A percentile compares a stretch with the other conserved stretches of the same genome.
Conservation (phyloP, 2,113 vertebrate species). For the Coregonus clupeaformis region DNA sequence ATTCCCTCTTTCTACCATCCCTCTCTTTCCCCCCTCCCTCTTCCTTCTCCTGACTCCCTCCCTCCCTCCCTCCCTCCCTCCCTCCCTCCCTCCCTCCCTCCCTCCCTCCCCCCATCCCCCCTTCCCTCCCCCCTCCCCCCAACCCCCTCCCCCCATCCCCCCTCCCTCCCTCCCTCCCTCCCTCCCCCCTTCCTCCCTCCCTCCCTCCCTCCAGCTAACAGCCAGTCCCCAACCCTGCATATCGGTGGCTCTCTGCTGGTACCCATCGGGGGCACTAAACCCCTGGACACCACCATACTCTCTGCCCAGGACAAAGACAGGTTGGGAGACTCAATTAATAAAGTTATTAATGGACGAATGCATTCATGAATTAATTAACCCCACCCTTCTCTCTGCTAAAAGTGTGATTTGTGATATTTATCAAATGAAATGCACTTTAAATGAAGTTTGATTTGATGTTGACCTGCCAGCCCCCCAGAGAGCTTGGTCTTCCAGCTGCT, state of each 20-base stretch:
- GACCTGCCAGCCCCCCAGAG: slow-evolving; percentile 43
- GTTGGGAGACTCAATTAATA: too few relatives aligned
- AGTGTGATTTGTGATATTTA: too few relatives aligned
- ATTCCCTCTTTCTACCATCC: background rate
- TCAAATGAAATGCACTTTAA: too few relatives aligned
- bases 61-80: background rate
- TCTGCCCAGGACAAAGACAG: slow-evolving; percentile 48
- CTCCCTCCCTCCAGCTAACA: slow-evolving; percentile 67
- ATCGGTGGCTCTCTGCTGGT: slow-evolving; percentile 78
- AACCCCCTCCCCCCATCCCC: slow-evolving; percentile 8
- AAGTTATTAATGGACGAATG: too few relatives aligned
- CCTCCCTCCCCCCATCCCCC: background rate
- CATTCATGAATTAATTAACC: too few relatives aligned
- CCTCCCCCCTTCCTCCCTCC: background rate
- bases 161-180: background rate
- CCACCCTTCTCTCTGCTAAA: too few relatives aligned
- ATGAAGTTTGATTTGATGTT: too few relatives aligned
- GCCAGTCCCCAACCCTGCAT: slow-evolving; percentile 57
- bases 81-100: slow-evolving; percentile 9
- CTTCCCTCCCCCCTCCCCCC: background rate
- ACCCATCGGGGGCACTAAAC: slow-evolving; percentile 72
- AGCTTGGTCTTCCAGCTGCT: slow-evolving; percentile 73
- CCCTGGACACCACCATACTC: slow-evolving; percentile 72
- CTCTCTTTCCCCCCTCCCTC: background rate
- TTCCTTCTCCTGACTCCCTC: too few relatives aligned